Evolutionary conservation across 2,888 invertebrate species (phyloP).

Genomic region (Sabellastarte sp.): DNA sequence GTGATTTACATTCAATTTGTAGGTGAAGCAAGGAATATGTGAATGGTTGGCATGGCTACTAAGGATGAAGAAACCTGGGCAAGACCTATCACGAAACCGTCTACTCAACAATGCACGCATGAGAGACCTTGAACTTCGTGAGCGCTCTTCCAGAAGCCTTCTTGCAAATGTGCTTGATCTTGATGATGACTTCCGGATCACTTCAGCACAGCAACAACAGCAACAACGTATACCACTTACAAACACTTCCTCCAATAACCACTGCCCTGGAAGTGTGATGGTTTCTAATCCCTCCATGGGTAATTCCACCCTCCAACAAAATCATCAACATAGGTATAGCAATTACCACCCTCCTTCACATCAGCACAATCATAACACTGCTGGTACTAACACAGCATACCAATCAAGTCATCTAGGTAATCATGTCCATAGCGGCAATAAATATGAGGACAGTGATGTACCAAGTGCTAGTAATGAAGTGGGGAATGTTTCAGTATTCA

Average conservation of each 20-base stretch:
- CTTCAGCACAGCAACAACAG: background rate
- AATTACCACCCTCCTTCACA: background rate
- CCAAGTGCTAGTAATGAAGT: background rate
- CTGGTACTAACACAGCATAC: background rate
- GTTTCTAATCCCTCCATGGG: no score
- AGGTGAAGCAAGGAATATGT: slow-evolving; percentile 93
- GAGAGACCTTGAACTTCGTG: slow-evolving; percentile 82
- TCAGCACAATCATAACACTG: background rate
- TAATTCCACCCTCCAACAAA: background rate
- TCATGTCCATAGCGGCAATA: background rate
- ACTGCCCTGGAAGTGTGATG: no score
- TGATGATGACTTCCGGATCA: slow-evolving; percentile 82
- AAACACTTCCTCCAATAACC: background rate
- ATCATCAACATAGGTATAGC: background rate
- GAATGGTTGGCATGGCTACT: slow-evolving; percentile 97
- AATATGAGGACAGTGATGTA: background rate
- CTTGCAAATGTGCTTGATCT: slow-evolving; percentile 95
- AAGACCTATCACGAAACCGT: slow-evolving; percentile 59
- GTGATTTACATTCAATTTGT: no score
- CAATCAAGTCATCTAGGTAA: background rate
- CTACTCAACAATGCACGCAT: slow-evolving; percentile 85
- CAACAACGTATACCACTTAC: background rate
- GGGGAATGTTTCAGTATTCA: slow-evolving; percentile 61
- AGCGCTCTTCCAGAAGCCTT: slow-evolving; percentile 90
- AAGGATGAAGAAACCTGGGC: slow-evolving; percentile 91